Evolutionary conservation across 53 echinoderm and acorn worm genomes (phyloP), one percentile per base, ranked within the genome.

Genomic region (Actinopyga echinites): DNA sequence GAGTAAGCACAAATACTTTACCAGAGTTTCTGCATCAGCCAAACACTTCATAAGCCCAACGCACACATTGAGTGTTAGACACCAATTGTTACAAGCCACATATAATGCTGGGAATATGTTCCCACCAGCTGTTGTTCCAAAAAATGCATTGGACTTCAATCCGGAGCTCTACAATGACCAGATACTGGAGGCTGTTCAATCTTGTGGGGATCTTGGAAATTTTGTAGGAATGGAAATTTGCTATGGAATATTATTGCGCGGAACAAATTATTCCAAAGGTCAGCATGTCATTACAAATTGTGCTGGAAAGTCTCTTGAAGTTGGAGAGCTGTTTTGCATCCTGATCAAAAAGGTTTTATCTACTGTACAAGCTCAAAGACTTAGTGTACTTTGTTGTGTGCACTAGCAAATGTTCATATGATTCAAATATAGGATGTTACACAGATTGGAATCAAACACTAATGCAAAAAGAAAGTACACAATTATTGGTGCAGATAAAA

Each of bases 1-100:
- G 42, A 82, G 82, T 6, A 82, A 82, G 23, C 82, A 82, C 82
- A 82, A 82, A 63, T 82, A 82, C 24, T 63, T 82, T 38, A 82
- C 82, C 31, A 6, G 64, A 1, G 82, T 64, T 63, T 37, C 82
- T 23, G 64, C 82, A 37, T 82, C 82, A 63, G 64, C 82, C n/a
- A 62, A 82, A 42, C 62, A 64, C 26, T 82, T 40, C 15, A 63
- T 22, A 63, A 35, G 63, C 15, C 81, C 81, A 10, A 81, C 81
- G 23, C 33, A 58, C 17, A 81, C 82, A 20, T 44, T 82, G 11
- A 82, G 82, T 49, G 15, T 45, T 28, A 82, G 64, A 38, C 82
- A 82, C 43, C 82, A 82, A 40, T 64, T 82, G 26, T 63, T 82
- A 36, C 82, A 82, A 64, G 82, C 82, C 31, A 37, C 82, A 35